Conservation (phyloP, 92 coral and sea anemone genomes). For the Zoanthus gigantus region DNA sequence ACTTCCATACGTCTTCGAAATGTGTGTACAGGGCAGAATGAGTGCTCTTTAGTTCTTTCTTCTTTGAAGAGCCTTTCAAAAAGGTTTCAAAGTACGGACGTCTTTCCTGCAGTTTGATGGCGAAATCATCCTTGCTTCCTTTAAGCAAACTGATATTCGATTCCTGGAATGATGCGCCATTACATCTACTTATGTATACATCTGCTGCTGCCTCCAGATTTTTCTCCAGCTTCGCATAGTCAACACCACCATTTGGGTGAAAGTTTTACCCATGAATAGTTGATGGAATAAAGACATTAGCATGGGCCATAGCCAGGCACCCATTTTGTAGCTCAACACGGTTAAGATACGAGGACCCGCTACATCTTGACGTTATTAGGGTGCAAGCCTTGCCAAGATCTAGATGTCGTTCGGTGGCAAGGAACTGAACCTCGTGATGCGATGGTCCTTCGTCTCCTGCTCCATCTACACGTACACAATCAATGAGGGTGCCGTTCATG, state of each 20-base stretch:
- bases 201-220: constrained; percentile 65
- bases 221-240: constrained; percentile 45
- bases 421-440: constrained; percentile 52
- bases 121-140: constrained; percentile 60
- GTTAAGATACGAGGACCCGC: constrained; percentile 51
- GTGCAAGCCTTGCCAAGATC: constrained; percentile 48
- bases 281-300: constrained; percentile 46
- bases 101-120: constrained; percentile 65
- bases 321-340: constrained; percentile 60
- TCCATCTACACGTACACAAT: constrained; percentile 52
- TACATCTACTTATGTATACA: constrained; percentile 57
- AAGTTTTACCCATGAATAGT: constrained; percentile 55
- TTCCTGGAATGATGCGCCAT: constrained; percentile 61
- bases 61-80: constrained; percentile 58
- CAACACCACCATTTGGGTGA: constrained; percentile 46
- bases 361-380: constrained; percentile 52
- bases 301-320: constrained; percentile 54
- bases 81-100: constrained; percentile 56
- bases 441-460: constrained; percentile 50
- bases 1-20: constrained; percentile 56
- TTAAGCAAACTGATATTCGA: constrained; percentile 50
- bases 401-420: constrained; percentile 34
- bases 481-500: constrained; percentile 14
- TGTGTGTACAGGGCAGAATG: constrained; percentile 52
- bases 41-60: constrained; percentile 54